Evolutionary conservation across 2,113 vertebrate genomes (phyloP), one percentile per base, ranked within the genome.

Genomic region (Scomber colias): DNA sequence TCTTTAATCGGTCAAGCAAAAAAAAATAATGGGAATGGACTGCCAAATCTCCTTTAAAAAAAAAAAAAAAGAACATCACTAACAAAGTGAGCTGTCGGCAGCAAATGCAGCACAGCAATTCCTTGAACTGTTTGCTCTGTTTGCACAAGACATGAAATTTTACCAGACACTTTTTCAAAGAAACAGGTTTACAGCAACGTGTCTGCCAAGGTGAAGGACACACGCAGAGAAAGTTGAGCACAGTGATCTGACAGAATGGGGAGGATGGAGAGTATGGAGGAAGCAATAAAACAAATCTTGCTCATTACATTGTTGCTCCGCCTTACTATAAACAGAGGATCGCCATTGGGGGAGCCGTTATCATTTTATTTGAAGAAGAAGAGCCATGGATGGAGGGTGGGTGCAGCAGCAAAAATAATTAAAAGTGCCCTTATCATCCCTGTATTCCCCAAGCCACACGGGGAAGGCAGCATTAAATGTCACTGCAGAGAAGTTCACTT

Each of bases 361-460:
- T 86, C 75, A 56, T 71, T 93, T 92, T 89, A 86, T 92, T 82
- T 85, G 85, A 82, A 84, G 86, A 78, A 62, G 81, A 82, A 68
- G 56, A 89, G 62, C 61, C 86, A 60, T 53, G 55, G 70, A 85
- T 75, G 60, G 60, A 0, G 51, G 12, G 14, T 27, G 54, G 59
- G 81, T 72, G 77, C 10, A 27, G 54, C 57, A 48, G 45, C 30
- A 79, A 46, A 85, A 88, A 91, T 90, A 92, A 93, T 93, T 92
- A 92, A 93, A 93, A 73, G 77, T 88, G 66, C 48, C 83, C 84
- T 91, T 88, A 91, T 93, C 86, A 59, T 61, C 57, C 57, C 71
- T 82, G 51, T 85, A 86, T 87, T 85, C 67, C 81, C 48, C 35
- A 14, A 77, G 60, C 75, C 84, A 60, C 77, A 75, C 64, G 68